phyloP scores from a whole-genome alignment of 2,888 invertebrate species.

The Apotomis turbidana region DNA sequence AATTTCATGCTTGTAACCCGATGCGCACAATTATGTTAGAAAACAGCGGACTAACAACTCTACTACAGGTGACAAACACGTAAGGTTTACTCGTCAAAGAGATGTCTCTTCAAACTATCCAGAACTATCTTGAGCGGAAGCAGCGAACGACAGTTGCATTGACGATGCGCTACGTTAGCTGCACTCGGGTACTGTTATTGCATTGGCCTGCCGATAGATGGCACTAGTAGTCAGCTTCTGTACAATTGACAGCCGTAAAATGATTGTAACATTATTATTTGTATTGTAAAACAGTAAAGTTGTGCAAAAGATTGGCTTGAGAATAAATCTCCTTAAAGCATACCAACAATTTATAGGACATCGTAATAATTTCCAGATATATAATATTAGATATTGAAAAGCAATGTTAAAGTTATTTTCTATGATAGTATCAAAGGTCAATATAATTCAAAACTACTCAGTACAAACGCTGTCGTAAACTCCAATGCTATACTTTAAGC shows the following conservation, averaged over 20 bases:
- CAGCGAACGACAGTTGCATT: constrained; percentile 5
- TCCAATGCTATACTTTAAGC: background rate
- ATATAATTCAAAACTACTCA: background rate
- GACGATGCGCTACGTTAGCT: constrained; percentile 16
- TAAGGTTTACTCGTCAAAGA: background rate
- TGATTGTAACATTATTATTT: background rate
- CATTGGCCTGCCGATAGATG: constrained; percentile 62
- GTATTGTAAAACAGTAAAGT: too few relatives aligned
- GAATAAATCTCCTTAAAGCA: too few relatives aligned
- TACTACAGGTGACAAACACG: too few relatives aligned
- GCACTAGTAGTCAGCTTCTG: constrained; percentile 52
- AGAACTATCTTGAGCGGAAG: constrained; percentile 17
- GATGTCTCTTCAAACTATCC: constrained; percentile 16
- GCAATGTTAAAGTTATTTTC: background rate
- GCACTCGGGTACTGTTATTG: constrained; percentile 49
- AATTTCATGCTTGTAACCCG: too few relatives aligned
- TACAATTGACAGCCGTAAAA: background rate
- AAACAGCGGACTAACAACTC: too few relatives aligned
- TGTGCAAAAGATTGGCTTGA: too few relatives aligned
- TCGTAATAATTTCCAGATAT: too few relatives aligned
- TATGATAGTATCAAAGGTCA: background rate
- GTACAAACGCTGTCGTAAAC: background rate
- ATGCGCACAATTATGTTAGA: too few relatives aligned
- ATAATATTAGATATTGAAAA: too few relatives aligned
- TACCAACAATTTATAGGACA: too few relatives aligned